A percentile compares a stretch with the other conserved stretches of the same genome.
These are phyloP conservation scores for Cryptotermes secundus DNA, from an alignment of 1,140 invertebrate genomes.

Conservation along the genomic window DNA sequence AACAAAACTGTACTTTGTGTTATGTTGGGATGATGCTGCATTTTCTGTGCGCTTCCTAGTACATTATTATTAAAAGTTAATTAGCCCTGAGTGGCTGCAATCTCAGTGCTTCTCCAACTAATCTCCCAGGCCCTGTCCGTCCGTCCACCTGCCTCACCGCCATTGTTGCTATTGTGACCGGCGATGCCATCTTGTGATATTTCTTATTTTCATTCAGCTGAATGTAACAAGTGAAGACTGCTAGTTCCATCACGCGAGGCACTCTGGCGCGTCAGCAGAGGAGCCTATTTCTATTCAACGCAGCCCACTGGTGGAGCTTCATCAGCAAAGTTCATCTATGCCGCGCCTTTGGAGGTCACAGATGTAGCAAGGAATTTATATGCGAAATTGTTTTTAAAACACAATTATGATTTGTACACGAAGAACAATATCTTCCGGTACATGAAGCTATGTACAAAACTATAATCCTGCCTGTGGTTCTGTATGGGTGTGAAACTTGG, in stretches of 20 bases:
- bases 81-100: slow-evolving; percentile 14
- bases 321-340: no score
- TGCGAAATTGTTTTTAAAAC: no score
- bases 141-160: not conserved
- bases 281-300: no score
- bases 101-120: not conserved
- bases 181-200: not conserved
- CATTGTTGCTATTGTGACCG: not conserved
- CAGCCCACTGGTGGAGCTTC: no score
- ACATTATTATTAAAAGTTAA: slow-evolving; percentile 21
- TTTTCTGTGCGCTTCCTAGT: not conserved
- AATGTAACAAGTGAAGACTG: not conserved
- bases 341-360: no score
- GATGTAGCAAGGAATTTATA: no score
- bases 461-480: no score
- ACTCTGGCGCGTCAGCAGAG: no score
- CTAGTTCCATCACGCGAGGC: not conserved
- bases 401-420: no score
- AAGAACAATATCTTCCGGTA: no score
- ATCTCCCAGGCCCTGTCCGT: not conserved
- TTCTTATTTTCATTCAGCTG: not conserved
- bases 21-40: not conserved
- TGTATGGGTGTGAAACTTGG: no score
- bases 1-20: not conserved
- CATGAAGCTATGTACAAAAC: no score